phyloP scores from a whole-genome alignment of 2,888 invertebrate genomes.

The Lepidonotus clava region DNA sequence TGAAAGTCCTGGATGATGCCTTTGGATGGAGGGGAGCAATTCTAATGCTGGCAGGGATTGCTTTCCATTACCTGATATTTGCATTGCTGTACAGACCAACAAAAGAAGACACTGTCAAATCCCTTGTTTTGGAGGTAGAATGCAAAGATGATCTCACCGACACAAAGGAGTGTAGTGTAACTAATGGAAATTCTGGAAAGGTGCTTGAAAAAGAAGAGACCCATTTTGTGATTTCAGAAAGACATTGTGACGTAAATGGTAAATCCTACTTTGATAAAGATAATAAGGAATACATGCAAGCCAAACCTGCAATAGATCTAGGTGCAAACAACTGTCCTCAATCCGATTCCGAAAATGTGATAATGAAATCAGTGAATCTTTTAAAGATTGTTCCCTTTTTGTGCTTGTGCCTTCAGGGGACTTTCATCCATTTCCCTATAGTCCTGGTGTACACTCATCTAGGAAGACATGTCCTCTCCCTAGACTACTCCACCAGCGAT shows the following conservation, averaged over 20 bases:
- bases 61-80: neutral
- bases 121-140: too few species aligned
- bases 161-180: neutral
- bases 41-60: neutral
- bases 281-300: too few species aligned
- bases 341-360: too few species aligned
- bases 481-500: neutral
- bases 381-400: neutral
- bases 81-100: neutral
- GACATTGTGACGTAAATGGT: too few species aligned
- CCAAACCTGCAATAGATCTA: too few species aligned
- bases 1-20: neutral
- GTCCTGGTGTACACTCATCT: slow-evolving; percentile 7
- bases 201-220: too few species aligned
- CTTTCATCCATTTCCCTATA: neutral
- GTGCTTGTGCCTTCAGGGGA: neutral
- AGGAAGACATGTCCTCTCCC: neutral
- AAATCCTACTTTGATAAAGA: too few species aligned
- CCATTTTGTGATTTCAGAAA: too few species aligned
- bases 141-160: too few species aligned
- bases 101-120: too few species aligned
- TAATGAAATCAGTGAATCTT: too few species aligned
- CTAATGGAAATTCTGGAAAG: neutral
- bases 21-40: slow-evolving; percentile 50
- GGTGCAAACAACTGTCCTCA: too few species aligned